These are phyloP conservation scores for Psophia crepitans DNA, from an alignment of 2,113 vertebrate genomes.

Conservation along the genomic window DNA sequence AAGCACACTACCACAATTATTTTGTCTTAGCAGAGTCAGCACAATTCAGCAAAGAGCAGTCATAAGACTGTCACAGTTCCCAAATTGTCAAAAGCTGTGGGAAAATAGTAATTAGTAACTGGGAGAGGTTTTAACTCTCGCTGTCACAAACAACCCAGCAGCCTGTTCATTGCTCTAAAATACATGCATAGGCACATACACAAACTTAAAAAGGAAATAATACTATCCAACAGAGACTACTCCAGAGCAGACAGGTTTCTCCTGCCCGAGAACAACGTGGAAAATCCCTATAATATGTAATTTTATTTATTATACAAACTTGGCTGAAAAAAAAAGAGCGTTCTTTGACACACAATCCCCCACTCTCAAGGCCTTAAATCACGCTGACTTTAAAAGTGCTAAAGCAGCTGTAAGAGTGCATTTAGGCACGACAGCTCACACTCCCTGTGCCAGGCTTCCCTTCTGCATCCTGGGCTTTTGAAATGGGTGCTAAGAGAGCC, in stretches of 20 bases:
- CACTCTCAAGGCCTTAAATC: neutral
- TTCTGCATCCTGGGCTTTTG: neutral
- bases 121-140: neutral
- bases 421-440: neutral
- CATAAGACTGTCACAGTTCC: conserved; percentile 1
- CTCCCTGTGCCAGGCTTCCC: neutral
- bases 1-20: neutral
- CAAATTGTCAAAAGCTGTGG: neutral
- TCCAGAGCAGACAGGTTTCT: neutral
- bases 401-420: neutral
- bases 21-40: conserved; percentile 28
- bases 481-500: neutral
- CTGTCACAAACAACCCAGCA: neutral
- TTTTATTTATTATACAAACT: neutral
- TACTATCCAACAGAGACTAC: neutral
- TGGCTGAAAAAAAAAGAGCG: neutral
- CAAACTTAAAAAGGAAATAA: neutral
- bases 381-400: neutral
- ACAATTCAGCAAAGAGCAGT: conserved; percentile 7
- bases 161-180: neutral
- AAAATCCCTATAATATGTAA: neutral
- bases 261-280: neutral
- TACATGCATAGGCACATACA: neutral
- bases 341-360: neutral
- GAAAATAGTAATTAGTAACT: neutral